Evolutionary conservation across 2,797 vertebrate species (phyloP), one percentile per base, ranked within the genome.

Genomic region (Myiotriccus ornatus): DNA sequence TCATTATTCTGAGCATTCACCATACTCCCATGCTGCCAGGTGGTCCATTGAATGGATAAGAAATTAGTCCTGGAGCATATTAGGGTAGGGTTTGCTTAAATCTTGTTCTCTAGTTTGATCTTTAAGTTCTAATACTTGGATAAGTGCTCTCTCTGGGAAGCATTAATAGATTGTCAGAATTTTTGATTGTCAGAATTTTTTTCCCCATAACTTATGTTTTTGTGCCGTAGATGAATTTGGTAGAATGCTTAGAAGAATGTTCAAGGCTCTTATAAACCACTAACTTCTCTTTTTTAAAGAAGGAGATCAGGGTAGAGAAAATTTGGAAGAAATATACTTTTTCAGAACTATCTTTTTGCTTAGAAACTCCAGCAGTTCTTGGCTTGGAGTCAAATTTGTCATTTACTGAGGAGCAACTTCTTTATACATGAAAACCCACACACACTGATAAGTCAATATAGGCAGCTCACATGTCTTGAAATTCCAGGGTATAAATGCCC

Each of bases 401-500:
- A 65, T 92, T 94, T 92, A 83, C 50, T 35, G 35, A 80, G 52
- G 37, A 89, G 56, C n/a, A 89, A 83, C n/a, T 93, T 85, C 87
- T 87, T 90, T 96, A 67, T 75, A 56, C 24, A 65, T 81, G 63
- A 95, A 95, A 89, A 86, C 76, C 50, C 79, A 1, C 69, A 65
- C 76, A 89, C 28, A 34, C 35, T 89, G 75, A 74, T 85, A 95
- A 93, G 80, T 93, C 90, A 78, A 75, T 87, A 67, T 39, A 93
- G 89, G 60, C 73, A 88, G 69, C 55, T 91, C 93, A 91, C 68
- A 89, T 25, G 2, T 87, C 64, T 89, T 80, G 46, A 95, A 95
- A 89, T 93, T 95, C 73, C 76, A 87, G 78, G 65, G 74, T 89
- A 85, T 65, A 93, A 85, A 87, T 92, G 91, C 62, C 73, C 91